Evolutionary conservation across 2,888 invertebrate genomes (phyloP).

Genomic region (Melieria picta): DNA sequence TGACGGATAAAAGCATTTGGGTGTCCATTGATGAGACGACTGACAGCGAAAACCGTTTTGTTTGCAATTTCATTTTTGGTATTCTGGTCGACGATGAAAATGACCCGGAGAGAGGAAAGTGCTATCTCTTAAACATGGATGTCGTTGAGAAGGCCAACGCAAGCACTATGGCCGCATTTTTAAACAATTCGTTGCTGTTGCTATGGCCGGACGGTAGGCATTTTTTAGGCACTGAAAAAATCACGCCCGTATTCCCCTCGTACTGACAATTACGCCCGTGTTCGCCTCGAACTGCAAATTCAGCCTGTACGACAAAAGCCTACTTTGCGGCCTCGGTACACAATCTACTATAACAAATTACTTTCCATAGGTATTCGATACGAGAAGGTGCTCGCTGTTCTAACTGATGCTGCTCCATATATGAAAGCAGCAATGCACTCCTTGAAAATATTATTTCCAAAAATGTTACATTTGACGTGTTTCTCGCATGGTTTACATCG

Average conservation of each 20-base stretch:
- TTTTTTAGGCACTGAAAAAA: too few relatives aligned
- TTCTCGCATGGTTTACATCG: conserved; percentile 9
- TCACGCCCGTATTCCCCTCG: too few relatives aligned
- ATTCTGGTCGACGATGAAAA: background rate
- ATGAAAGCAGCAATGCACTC: conserved; percentile 9
- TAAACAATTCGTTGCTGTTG: too few relatives aligned
- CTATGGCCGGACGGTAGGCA: too few relatives aligned
- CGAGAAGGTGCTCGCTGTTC: conserved; percentile 8
- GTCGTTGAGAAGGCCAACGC: conserved; percentile 1
- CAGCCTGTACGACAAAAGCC: too few relatives aligned
- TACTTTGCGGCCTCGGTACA: too few relatives aligned
- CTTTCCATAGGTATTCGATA: conserved; percentile 9
- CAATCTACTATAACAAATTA: too few relatives aligned
- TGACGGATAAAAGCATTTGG: background rate
- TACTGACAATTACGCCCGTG: too few relatives aligned
- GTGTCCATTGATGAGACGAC: background rate
- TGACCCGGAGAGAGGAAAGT: background rate
- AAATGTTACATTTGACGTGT: conserved; percentile 17
- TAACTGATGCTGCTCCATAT: conserved; percentile 20
- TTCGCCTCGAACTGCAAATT: too few relatives aligned
- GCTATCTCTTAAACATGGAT: background rate
- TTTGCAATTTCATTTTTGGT: conserved; percentile 2
- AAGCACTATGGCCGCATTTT: background rate
- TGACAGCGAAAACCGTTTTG: background rate
- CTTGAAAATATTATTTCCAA: conserved; percentile 11